Conservation (phyloP, 2,888 invertebrate species). For the Lasius platythorax region DNA sequence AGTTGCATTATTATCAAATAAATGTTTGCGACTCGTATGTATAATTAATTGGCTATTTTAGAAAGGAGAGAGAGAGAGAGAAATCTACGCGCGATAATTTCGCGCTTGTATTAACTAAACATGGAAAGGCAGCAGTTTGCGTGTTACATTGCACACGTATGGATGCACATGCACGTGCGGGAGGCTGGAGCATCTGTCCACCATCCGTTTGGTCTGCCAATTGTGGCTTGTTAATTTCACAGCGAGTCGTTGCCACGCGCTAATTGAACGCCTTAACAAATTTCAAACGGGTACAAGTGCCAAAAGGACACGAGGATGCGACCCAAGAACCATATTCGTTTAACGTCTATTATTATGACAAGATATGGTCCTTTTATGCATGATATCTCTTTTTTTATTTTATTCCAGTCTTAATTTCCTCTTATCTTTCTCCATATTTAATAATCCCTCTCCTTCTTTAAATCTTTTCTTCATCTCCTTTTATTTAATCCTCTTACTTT, state of each 20-base stretch:
- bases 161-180: slow-evolving; percentile 40
- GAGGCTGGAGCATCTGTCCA: slow-evolving; percentile 67
- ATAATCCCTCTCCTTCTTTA: too few relatives aligned
- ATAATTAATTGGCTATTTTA: not conserved
- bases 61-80: not conserved
- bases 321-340: slow-evolving; percentile 6
- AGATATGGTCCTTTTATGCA: not conserved
- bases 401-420: too few relatives aligned
- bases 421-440: too few relatives aligned
- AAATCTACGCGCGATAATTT: slow-evolving; percentile 15
- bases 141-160: slow-evolving; percentile 26
- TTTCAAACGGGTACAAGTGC: slow-evolving; percentile 57
- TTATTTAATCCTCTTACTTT: too few relatives aligned
- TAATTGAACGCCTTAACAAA: slow-evolving; percentile 70
- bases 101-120: slow-evolving; percentile 23
- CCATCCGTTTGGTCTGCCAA: slow-evolving; percentile 70
- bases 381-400: too few relatives aligned
- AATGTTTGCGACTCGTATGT: not conserved
- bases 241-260: slow-evolving; percentile 63
- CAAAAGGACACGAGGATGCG: slow-evolving; percentile 29
- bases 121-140: slow-evolving; percentile 23
- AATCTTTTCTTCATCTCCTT: too few relatives aligned
- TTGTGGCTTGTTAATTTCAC: slow-evolving; percentile 74
- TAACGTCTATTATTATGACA: not conserved
- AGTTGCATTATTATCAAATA: not conserved